phyloP scores from a whole-genome alignment of 2,888 invertebrate genomes.

The Zele albiditarsus region DNA sequence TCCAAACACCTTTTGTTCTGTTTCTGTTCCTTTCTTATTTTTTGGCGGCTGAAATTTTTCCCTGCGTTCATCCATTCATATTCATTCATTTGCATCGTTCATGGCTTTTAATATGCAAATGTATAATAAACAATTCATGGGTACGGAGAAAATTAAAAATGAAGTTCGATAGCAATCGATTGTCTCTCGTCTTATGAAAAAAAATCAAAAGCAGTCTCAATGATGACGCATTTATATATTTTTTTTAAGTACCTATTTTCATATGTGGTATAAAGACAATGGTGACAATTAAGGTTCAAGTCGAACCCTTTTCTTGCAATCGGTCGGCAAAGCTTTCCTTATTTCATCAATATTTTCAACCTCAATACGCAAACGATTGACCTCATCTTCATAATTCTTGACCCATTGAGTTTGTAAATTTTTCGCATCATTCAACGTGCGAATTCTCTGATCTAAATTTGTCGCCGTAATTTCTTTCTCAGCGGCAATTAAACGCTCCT shows the following conservation, averaged over 20 bases:
- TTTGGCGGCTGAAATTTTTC: constrained; percentile 15
- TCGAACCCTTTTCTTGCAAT: constrained; percentile 85
- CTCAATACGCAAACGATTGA: constrained; percentile 81
- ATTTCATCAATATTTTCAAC: constrained; percentile 90
- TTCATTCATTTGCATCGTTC: not conserved
- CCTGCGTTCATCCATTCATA: not conserved
- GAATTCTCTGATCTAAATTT: constrained; percentile 85
- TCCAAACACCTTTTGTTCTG: not conserved
- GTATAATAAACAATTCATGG: not conserved
- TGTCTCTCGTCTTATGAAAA: constrained; percentile 12
- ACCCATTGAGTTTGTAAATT: constrained; percentile 79
- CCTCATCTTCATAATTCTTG: constrained; percentile 86
- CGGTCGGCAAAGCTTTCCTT: constrained; percentile 83
- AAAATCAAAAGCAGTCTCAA: constrained; percentile 22
- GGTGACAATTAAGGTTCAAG: constrained; percentile 78
- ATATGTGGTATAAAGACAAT: constrained; percentile 43
- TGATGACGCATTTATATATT: not conserved
- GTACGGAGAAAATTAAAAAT: constrained; percentile 35
- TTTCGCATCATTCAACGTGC: constrained; percentile 80
- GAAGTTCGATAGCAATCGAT: constrained; percentile 20
- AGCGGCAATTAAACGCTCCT: constrained; percentile 80
- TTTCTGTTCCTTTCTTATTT: constrained; percentile 1
- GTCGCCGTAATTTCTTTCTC: constrained; percentile 82
- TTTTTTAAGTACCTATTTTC: constrained; percentile 3
- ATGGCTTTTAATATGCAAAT: not conserved